Base-by-base conservation (phyloP, 2,113 vertebrate genomes). In the Junco hyemalis region DNA sequence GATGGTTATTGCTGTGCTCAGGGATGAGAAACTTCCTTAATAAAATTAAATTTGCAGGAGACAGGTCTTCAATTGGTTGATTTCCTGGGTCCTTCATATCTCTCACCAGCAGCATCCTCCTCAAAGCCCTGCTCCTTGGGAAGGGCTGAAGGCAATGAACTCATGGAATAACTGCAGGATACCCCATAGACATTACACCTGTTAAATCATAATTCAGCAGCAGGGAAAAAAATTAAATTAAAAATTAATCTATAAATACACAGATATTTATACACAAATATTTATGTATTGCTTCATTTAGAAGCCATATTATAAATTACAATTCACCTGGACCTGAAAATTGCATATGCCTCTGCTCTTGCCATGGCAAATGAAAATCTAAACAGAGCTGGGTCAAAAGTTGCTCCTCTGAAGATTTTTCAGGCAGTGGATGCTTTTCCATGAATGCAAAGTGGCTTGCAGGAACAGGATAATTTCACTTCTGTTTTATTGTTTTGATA, bases 41-140 rank as follows among this genome's bases (percentile, higher is more conserved):
- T 87, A 90, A 86, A 96, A 92, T 89, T 40, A 63, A 83, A 36
- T 29, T 93, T 33, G 15, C 21, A 25, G 63, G 36, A 61, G 24
- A 38, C 35, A 96, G 56, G 44, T 28, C 70, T 59, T 92, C 76
- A 64, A 48, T 48, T 88, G 66, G 88, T 78, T 95, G 59, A 90
- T 97, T 97, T 96, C 96, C 86, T 86, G 90, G 81, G 66, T 45
- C 72, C 60, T 96, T 93, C 79, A 14, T 97, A 88, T 97, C 93
- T 94, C 69, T 45, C 54, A 40, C 54, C 82, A 86, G 89, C 97
- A 98, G n/a, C 57, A 25, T 24, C 57, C n/a, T 59, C 23, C 57
- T 60, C 97, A 97, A 95, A 97, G 70, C 53, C 44, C 81, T 17
- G 51, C 54, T 60, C 53, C 36, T 33, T 31, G 44, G 29, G 28